A percentile compares a stretch with the other conserved stretches of the same genome.
These are phyloP conservation scores for Eulemur macaco DNA, from an alignment of 2,113 vertebrate species.

Conservation along the genomic window DNA sequence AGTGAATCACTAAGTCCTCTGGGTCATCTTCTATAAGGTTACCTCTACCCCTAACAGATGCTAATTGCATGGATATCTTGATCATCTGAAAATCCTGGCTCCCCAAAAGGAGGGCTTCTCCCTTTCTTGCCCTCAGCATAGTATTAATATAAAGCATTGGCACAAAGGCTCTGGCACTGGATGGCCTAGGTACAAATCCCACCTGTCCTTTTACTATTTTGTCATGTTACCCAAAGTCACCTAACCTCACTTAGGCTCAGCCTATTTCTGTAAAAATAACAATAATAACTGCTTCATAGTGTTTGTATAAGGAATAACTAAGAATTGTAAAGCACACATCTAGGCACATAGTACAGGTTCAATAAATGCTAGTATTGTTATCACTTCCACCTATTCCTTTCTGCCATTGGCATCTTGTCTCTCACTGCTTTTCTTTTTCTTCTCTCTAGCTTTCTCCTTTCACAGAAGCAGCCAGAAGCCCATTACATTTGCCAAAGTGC, in stretches of 20 bases:
- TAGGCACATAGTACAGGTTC: background rate
- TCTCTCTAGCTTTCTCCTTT: background rate
- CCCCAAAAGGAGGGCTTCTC: background rate
- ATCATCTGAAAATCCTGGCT: background rate
- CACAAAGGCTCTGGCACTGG: background rate
- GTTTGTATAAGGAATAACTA: background rate
- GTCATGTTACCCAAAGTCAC: background rate
- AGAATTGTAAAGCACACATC: background rate
- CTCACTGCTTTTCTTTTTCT: background rate
- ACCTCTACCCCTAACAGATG: background rate
- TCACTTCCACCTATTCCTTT: background rate
- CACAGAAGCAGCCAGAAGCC: background rate
- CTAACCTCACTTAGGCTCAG: background rate
- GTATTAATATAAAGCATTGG: fast-evolving
- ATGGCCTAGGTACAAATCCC: background rate
- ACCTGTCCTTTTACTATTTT: background rate
- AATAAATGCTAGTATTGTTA: background rate
- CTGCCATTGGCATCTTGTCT: background rate
- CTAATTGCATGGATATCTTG: no score
- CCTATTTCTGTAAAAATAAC: background rate
- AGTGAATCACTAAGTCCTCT: background rate
- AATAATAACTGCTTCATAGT: background rate
- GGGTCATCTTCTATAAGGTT: background rate
- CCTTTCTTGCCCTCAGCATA: background rate
- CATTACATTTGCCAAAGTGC: background rate